Conservation (phyloP, 2,113 vertebrate species). For the Okapia johnstoni region DNA sequence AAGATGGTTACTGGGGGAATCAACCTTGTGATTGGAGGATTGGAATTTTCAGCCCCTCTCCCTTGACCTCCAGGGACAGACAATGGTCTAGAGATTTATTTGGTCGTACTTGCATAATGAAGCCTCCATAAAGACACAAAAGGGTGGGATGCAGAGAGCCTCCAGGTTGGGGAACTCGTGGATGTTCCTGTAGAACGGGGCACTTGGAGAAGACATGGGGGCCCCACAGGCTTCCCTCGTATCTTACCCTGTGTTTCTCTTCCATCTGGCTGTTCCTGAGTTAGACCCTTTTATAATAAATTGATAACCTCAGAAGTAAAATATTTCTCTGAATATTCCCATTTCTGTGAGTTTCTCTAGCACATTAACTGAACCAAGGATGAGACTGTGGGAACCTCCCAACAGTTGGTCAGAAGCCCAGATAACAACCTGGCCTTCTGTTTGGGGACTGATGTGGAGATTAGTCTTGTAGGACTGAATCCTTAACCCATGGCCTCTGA, state of each 20-base stretch:
- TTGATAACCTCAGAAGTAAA: background rate
- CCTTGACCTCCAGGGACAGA: background rate
- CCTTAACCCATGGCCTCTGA: background rate
- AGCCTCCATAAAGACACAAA: background rate
- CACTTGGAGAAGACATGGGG: background rate
- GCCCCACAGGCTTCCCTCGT: accelerated
- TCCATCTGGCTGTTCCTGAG: background rate
- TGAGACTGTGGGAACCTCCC: background rate
- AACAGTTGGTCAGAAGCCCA: background rate
- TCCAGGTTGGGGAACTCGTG: background rate
- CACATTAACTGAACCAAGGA: background rate
- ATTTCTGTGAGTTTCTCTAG: background rate
- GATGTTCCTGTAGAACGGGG: background rate
- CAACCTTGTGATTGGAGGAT: background rate
- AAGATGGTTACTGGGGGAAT: background rate
- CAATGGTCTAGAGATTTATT: background rate
- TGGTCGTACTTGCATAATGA: background rate
- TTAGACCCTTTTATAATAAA: background rate
- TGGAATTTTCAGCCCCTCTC: too few relatives aligned
- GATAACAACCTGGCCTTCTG: background rate
- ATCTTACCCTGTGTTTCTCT: background rate
- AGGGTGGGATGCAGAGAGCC: background rate
- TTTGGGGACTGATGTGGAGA: background rate
- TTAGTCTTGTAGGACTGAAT: background rate
- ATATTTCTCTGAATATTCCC: background rate